These are phyloP conservation scores for Teleopsis dalmanni DNA, from an alignment of 1,140 invertebrate species.

Conservation along the genomic window DNA sequence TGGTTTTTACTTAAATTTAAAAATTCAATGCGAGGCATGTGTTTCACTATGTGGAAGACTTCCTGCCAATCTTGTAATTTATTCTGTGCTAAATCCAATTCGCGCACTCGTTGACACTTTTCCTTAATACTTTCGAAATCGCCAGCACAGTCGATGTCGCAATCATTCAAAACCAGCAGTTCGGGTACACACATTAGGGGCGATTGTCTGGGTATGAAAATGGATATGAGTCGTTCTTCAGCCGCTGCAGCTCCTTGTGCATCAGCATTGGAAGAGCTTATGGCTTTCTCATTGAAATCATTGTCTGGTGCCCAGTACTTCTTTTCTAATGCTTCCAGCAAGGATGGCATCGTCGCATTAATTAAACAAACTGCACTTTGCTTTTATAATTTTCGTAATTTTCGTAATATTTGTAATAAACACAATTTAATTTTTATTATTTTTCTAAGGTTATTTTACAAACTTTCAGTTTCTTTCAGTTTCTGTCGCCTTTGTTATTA, in stretches of 20 bases:
- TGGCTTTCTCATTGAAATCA: slow-evolving; percentile 46
- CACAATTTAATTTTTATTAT: slow-evolving; percentile 1
- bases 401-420: slow-evolving; percentile 2
- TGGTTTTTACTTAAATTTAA: slow-evolving; percentile 86
- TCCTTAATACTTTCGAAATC: slow-evolving; percentile 65
- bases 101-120: slow-evolving; percentile 77
- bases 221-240: slow-evolving; percentile 60
- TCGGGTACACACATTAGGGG: slow-evolving; percentile 69
- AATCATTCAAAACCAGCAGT: slow-evolving; percentile 80
- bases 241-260: slow-evolving; percentile 20
- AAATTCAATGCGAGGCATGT: slow-evolving; percentile 81
- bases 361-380: neutral
- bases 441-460: slow-evolving; percentile 5
- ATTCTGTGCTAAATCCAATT: slow-evolving; percentile 86
- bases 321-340: slow-evolving; percentile 74
- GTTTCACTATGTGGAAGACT: slow-evolving; percentile 74
- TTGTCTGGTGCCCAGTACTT: slow-evolving; percentile 57
- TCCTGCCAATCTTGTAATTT: slow-evolving; percentile 77
- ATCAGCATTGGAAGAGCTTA: slow-evolving; percentile 36
- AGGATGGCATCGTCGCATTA: slow-evolving; percentile 58
- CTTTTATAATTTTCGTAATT: slow-evolving; percentile 1
- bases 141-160: slow-evolving; percentile 79
- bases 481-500: no score
- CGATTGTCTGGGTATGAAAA: slow-evolving; percentile 74
- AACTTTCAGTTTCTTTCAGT: slow-evolving; percentile 5